Evolutionary conservation across 2,113 vertebrate species (phyloP).

Genomic region (Proteles cristata): DNA sequence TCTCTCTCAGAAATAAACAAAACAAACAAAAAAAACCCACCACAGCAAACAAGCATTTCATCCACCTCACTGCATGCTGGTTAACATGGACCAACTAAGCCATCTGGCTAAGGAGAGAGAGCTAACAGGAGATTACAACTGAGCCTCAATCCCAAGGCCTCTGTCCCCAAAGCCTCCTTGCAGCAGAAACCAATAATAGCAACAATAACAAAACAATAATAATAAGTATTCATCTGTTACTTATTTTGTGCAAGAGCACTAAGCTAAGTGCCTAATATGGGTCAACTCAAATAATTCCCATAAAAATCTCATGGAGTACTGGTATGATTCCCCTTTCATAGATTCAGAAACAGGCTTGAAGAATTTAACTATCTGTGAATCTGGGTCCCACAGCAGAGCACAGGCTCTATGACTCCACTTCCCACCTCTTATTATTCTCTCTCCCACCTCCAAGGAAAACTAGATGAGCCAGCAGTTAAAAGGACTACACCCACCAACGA

Average conservation of each 20-base stretch:
- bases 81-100: neutral
- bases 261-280: neutral
- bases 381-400: neutral
- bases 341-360: neutral
- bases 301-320: neutral
- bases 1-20: too few species aligned
- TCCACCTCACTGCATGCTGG: accelerated
- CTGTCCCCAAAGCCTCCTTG: neutral
- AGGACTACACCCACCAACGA: neutral
- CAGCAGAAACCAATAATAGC: neutral
- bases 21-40: too few species aligned
- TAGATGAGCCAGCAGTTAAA: neutral
- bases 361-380: neutral
- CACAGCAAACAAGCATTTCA: neutral
- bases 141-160: neutral
- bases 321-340: neutral
- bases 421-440: neutral
- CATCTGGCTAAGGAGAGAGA: neutral
- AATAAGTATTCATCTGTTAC: neutral
- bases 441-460: neutral
- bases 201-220: neutral
- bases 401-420: neutral
- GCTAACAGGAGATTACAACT: neutral
- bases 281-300: neutral
- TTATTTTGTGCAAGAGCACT: neutral